phyloP scores from a whole-genome alignment of 2,888 invertebrate genomes.

The Dexiosoma caninum region DNA sequence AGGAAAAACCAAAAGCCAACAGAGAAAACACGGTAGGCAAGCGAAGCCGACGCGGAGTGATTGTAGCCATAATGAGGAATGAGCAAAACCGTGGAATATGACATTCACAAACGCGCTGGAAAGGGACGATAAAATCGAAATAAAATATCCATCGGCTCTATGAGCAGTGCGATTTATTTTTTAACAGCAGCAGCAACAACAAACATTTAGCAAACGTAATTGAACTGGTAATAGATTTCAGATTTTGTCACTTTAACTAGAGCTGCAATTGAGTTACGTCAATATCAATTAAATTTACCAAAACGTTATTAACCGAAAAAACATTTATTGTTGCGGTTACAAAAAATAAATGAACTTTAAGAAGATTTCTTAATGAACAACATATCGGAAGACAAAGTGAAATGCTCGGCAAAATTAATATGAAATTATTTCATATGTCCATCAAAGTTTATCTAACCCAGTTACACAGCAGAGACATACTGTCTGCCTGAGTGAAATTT shows the following conservation, averaged over 20 bases:
- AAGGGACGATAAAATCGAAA: neutral
- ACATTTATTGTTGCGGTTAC: conserved; percentile 23
- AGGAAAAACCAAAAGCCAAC: conserved; percentile 11
- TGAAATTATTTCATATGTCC: conserved; percentile 36
- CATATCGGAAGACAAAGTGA: neutral
- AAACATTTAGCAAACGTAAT: neutral
- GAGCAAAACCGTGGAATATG: neutral
- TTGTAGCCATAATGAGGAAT: neutral
- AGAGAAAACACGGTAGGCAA: too few species aligned
- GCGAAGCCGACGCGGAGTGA: conserved; percentile 44
- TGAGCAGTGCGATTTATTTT: neutral
- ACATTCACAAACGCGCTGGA: neutral
- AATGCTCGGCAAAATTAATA: conserved; percentile 6
- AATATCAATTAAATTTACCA: conserved; percentile 75
- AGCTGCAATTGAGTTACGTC: conserved; percentile 77
- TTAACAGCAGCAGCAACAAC: neutral
- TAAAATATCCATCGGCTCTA: neutral
- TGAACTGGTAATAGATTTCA: conserved; percentile 56
- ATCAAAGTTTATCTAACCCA: conserved; percentile 21
- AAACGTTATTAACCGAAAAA: conserved; percentile 67
- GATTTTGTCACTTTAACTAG: conserved; percentile 49
- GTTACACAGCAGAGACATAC: conserved; percentile 11
- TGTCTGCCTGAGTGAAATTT: neutral
- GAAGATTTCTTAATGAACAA: neutral
- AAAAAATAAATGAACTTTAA: neutral